Percentiles rank a stretch among this genome's conserved stretches.
phyloP scores from a whole-genome alignment of 1,140 invertebrate genomes.

The roundworm (Caenorhabditis elegans) region DNA sequence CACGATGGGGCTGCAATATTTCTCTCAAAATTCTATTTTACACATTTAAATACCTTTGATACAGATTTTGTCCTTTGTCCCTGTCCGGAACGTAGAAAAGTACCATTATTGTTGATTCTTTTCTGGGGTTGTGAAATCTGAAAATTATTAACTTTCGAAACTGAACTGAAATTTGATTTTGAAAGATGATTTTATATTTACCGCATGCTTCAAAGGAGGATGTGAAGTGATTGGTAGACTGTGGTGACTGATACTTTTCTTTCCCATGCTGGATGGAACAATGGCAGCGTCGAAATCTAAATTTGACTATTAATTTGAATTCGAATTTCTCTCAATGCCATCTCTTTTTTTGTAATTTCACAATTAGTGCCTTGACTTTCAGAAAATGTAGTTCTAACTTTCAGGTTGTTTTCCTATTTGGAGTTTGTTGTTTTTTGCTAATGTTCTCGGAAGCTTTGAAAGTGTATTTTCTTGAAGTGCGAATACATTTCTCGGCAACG shows the following conservation, averaged over 20 bases:
- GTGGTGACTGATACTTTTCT: constrained; percentile 42
- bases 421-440: too few relatives aligned
- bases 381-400: too few relatives aligned
- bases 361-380: too few relatives aligned
- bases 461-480: too few relatives aligned
- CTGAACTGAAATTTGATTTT: too few relatives aligned
- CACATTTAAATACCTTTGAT: too few relatives aligned
- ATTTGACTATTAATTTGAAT: neutral
- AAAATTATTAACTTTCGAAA: neutral
- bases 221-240: constrained; percentile 39
- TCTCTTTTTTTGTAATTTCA: too few relatives aligned
- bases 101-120: neutral
- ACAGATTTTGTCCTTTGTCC: neutral
- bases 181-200: neutral
- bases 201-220: constrained; percentile 18
- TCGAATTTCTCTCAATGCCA: too few relatives aligned
- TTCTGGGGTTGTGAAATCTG: neutral
- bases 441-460: too few relatives aligned
- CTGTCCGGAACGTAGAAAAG: neutral
- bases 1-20: neutral
- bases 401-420: too few relatives aligned
- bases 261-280: neutral
- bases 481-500: too few relatives aligned
- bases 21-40: too few relatives aligned
- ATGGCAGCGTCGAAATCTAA: neutral